Conservation (phyloP, 1,140 invertebrate species). For the Drosophila tropicalis region DNA sequence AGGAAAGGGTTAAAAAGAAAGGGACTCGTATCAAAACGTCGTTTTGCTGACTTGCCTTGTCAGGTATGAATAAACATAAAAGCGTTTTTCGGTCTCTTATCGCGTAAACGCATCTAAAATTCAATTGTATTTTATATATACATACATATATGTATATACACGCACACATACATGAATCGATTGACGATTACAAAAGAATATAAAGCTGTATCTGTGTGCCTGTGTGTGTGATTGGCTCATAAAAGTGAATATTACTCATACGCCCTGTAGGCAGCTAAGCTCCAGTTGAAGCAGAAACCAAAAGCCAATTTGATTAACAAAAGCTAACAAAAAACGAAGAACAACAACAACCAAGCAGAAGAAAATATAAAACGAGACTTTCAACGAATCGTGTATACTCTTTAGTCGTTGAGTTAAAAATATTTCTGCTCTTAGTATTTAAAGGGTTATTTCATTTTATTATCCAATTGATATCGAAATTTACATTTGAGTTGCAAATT, state of each 20-base stretch:
- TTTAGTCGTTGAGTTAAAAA: background rate
- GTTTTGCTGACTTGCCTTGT: slow-evolving; percentile 20
- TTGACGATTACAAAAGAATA: slow-evolving; percentile 64
- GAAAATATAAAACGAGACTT: slow-evolving; percentile 11
- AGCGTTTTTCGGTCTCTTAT: slow-evolving; percentile 62
- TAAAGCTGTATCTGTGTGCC: background rate
- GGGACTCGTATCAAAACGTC: background rate
- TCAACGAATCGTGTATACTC: background rate
- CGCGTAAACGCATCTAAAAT: slow-evolving; percentile 68
- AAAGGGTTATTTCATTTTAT: no score
- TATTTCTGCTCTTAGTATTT: background rate
- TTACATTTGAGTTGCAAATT: background rate
- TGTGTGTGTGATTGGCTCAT: slow-evolving; percentile 43
- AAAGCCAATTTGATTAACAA: slow-evolving; percentile 66
- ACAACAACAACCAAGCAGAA: background rate
- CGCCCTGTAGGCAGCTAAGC: slow-evolving; percentile 44
- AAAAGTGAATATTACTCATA: slow-evolving; percentile 68
- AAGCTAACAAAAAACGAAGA: slow-evolving; percentile 5
- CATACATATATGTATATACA: slow-evolving; percentile 21
- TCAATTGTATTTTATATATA: slow-evolving; percentile 71
- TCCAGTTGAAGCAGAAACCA: slow-evolving; percentile 31
- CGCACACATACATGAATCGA: slow-evolving; percentile 40
- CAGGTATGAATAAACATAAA: slow-evolving; percentile 77
- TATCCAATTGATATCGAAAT: no score
- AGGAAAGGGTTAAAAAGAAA: background rate